Evolutionary conservation across 2,113 vertebrate species (phyloP).

Genomic region (Lanius ludovicianus): DNA sequence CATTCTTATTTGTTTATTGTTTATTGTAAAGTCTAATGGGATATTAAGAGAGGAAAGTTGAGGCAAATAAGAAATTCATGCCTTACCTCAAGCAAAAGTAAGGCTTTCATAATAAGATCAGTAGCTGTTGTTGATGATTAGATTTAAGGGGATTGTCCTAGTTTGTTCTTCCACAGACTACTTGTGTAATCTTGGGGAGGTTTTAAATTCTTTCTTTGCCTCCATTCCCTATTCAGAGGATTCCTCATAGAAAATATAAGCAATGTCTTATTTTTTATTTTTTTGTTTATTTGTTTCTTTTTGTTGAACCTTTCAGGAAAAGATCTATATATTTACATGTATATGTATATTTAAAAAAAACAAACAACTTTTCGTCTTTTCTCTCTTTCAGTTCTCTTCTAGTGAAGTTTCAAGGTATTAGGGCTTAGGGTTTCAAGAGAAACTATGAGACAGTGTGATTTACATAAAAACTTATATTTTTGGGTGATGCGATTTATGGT

Average conservation of each 20-base stretch:
- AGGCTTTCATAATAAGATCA: background rate
- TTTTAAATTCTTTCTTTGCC: background rate
- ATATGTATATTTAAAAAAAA: background rate
- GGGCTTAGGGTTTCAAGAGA: background rate
- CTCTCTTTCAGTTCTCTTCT: background rate
- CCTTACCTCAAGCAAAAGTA: background rate
- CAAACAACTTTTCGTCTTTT: background rate
- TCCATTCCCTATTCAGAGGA: background rate
- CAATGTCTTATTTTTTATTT: background rate
- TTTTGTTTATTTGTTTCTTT: background rate
- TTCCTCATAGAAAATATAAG: background rate
- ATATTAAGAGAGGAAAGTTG: background rate
- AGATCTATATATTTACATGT: background rate
- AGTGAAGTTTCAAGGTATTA: background rate
- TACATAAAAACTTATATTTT: background rate
- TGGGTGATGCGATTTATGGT: background rate
- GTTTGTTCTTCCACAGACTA: background rate
- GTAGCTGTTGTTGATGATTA: background rate
- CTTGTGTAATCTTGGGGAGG: background rate
- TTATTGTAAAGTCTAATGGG: background rate
- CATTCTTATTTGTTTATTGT: background rate
- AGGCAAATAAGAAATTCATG: background rate
- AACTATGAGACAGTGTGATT: background rate
- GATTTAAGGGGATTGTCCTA: constrained; percentile 12
- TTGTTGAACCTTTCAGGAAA: background rate